Evolutionary conservation across 2,888 invertebrate genomes (phyloP).

Genomic region (Platycheirus albimanus): DNA sequence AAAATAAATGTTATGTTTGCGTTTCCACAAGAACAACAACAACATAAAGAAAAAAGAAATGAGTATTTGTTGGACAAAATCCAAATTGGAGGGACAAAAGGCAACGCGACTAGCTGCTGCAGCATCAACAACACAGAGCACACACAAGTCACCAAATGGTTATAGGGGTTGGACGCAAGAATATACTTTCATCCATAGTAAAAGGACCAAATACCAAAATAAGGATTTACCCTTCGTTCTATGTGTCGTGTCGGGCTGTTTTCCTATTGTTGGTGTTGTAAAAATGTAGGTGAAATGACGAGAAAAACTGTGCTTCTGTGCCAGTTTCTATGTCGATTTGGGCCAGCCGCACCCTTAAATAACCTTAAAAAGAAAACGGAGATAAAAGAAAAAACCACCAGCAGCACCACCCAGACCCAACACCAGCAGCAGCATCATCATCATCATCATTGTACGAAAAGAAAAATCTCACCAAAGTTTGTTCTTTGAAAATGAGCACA

Average conservation of each 20-base stretch:
- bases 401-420: slow-evolving; percentile 4
- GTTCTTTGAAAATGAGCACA: slow-evolving; percentile 58
- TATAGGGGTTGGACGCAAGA: slow-evolving; percentile 12
- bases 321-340: slow-evolving; percentile 72
- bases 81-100: slow-evolving; percentile 63
- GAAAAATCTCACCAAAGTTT: slow-evolving; percentile 62
- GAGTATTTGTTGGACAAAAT: slow-evolving; percentile 53
- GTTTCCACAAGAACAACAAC: slow-evolving; percentile 16
- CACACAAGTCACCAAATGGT: slow-evolving; percentile 47
- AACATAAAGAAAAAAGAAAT: slow-evolving; percentile 13
- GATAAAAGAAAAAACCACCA: no score
- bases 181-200: slow-evolving; percentile 23
- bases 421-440: slow-evolving; percentile 29
- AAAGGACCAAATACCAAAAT: slow-evolving; percentile 13
- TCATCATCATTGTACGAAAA: slow-evolving; percentile 46
- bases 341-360: slow-evolving; percentile 75
- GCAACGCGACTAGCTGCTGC: slow-evolving; percentile 69
- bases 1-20: slow-evolving; percentile 36
- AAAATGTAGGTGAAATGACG: slow-evolving; percentile 72
- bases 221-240: slow-evolving; percentile 19
- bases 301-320: slow-evolving; percentile 72
- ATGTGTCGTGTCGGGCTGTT: slow-evolving; percentile 27
- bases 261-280: slow-evolving; percentile 65
- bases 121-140: slow-evolving; percentile 61
- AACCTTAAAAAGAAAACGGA: slow-evolving; percentile 70